Evolutionary conservation across 1,140 invertebrate species (phyloP), one percentile per base, ranked within the genome.

Genomic region (Hypsibius dujardini): DNA sequence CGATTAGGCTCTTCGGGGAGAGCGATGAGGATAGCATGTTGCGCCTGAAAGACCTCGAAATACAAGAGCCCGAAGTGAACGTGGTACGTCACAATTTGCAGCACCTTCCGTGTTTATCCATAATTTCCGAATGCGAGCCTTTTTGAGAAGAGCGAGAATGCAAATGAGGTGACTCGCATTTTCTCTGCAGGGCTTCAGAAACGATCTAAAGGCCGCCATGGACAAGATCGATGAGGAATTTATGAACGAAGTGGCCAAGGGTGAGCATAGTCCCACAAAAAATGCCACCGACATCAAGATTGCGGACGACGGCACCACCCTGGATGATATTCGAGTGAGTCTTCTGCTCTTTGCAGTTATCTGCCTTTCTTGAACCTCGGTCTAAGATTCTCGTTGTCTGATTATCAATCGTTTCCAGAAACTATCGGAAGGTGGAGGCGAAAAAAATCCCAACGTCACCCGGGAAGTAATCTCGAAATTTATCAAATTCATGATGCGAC

Each of bases 121-220:
- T 70, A 50, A 50, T 12, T 70, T 15, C 47, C 46, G 12, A 28
- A 28, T 28, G 28, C 28, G 28, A 28, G 28, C 28, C 28, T 28
- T 28, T 28, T 28, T 28, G 28, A 28, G 28, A 28, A 28, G 28
- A 69, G 67, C 40, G 40, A 15, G 28, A 56, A n/a, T 56, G 50
- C 7, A n/a, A 56, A 40, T 69, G 7, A 69, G 40, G 28, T 69
- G 15, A 45, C 28, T 45, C 28, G 46, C 46, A 7, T 70, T 46
- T 60, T 59, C n/a, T 46, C 14, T 71, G 73, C 78, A 89, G 84
- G 93, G 94, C 72, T 87, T 94, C 69, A 83, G 92, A 77, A 99
- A 99, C 85, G 96, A 99, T 82, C 96, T 98, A 77, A 92, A 96
- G 86, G 90, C 93, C 81, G 95, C 94, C 69, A 88, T 98, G 88